These are phyloP conservation scores for Endotricha flammealis DNA, from an alignment of 2,888 invertebrate genomes.

Conservation along the genomic window DNA sequence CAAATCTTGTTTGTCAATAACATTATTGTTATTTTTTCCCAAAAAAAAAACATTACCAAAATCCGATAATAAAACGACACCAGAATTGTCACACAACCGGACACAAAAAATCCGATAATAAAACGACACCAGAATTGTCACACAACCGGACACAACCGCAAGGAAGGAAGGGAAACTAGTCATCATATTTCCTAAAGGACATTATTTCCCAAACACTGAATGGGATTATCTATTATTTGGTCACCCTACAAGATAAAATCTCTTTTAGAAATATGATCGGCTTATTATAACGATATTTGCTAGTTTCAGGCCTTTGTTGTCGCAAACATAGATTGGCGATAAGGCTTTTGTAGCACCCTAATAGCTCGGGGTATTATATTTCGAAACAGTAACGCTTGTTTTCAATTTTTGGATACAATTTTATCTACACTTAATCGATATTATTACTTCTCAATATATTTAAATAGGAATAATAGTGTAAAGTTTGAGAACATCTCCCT, in stretches of 20 bases:
- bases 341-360: conserved; percentile 33
- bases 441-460: too few relatives aligned
- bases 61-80: conserved; percentile 9
- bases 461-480: too few relatives aligned
- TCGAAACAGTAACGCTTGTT: conserved; percentile 30
- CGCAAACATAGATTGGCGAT: conserved; percentile 34
- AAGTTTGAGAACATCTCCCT: too few relatives aligned
- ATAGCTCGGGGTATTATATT: conserved; percentile 43
- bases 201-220: conserved; percentile 50
- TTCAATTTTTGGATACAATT: too few relatives aligned
- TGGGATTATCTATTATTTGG: conserved; percentile 61
- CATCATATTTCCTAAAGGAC: conserved; percentile 27
- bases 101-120: conserved; percentile 3
- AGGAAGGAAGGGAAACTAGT: conserved; percentile 27
- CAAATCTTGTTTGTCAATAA: too few relatives aligned
- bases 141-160: conserved; percentile 30
- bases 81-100: conserved; percentile 9
- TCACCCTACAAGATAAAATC: conserved; percentile 57
- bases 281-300: conserved; percentile 74
- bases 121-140: conserved; percentile 16
- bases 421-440: too few relatives aligned
- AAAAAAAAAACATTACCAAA: too few relatives aligned
- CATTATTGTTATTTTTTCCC: too few relatives aligned
- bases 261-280: conserved; percentile 58
- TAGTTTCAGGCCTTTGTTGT: conserved; percentile 50